These are phyloP conservation scores for Tenthredo amoena DNA, from an alignment of 2,888 invertebrate genomes.

Conservation along the genomic window DNA sequence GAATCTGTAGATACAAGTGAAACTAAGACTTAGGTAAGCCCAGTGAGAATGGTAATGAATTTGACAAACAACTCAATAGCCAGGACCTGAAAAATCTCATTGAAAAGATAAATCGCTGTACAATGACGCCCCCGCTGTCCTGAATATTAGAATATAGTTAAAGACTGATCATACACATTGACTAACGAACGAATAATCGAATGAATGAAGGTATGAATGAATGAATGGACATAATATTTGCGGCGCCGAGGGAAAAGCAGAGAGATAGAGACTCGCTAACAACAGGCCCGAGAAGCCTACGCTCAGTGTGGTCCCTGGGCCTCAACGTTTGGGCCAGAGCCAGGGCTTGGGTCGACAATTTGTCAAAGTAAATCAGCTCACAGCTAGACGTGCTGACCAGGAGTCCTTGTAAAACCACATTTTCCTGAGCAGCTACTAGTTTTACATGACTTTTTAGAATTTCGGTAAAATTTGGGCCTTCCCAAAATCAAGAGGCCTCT, in stretches of 20 bases:
- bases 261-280: constrained; percentile 36
- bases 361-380: constrained; percentile 47
- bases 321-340: not conserved
- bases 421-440: constrained; percentile 26
- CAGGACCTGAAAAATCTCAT: not conserved
- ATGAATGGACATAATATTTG: constrained; percentile 39
- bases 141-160: not conserved
- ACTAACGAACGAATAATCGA: not conserved
- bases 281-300: constrained; percentile 31
- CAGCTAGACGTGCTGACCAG: constrained; percentile 22
- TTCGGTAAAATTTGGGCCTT: not conserved
- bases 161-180: not conserved
- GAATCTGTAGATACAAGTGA: not conserved
- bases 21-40: not conserved
- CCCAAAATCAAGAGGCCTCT: not conserved
- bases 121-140: not conserved
- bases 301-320: constrained; percentile 39
- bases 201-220: constrained; percentile 42
- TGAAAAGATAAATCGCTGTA: not conserved
- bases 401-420: constrained; percentile 11
- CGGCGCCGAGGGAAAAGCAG: not conserved
- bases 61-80: not conserved
- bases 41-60: not conserved
- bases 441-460: not conserved
- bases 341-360: constrained; percentile 9